Evolutionary conservation across 23 tunicate genomes (phyloP).

Genomic region (Ascidia mentula): DNA sequence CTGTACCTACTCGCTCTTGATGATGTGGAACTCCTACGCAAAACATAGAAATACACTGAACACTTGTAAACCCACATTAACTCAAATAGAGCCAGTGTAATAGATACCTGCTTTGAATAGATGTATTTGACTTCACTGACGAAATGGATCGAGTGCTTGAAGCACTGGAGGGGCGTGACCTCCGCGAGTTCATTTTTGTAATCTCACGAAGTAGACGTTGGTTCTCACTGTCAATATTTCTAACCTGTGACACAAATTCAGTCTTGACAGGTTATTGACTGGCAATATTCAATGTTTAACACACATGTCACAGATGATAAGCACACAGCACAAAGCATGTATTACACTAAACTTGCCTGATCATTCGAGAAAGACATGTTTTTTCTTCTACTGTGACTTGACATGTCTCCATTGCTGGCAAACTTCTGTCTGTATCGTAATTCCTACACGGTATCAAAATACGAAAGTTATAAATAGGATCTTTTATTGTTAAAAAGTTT

Average conservation of each 20-base stretch:
- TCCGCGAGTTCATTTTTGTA: slow-evolving; percentile 20
- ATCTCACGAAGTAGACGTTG: slow-evolving; percentile 56
- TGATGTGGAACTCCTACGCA: slow-evolving; percentile 6
- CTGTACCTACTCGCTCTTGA: slow-evolving; percentile 16
- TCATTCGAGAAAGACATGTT: slow-evolving; percentile 77
- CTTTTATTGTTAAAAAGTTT: too few species aligned
- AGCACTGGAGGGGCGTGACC: slow-evolving; percentile 83
- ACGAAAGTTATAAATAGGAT: too few species aligned
- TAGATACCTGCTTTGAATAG: slow-evolving; percentile 29
- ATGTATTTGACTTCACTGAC: slow-evolving; percentile 12
- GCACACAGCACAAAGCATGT: too few species aligned
- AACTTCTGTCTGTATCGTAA: not conserved
- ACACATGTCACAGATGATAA: not conserved
- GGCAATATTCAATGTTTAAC: not conserved
- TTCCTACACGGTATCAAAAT: too few species aligned
- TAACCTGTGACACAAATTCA: slow-evolving; percentile 22
- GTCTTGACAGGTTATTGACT: not conserved
- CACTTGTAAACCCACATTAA: not conserved
- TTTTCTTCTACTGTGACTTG: slow-evolving; percentile 21
- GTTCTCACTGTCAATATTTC: slow-evolving; percentile 84
- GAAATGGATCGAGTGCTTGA: slow-evolving; percentile 64
- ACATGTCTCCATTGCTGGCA: not conserved
- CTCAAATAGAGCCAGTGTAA: too few species aligned
- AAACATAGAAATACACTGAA: not conserved
- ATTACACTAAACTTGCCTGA: slow-evolving; percentile 18